Evolutionary conservation across 2,797 vertebrate genomes (phyloP), one percentile per base, ranked within the genome.

Genomic region (Poeciliopsis presidionis): DNA sequence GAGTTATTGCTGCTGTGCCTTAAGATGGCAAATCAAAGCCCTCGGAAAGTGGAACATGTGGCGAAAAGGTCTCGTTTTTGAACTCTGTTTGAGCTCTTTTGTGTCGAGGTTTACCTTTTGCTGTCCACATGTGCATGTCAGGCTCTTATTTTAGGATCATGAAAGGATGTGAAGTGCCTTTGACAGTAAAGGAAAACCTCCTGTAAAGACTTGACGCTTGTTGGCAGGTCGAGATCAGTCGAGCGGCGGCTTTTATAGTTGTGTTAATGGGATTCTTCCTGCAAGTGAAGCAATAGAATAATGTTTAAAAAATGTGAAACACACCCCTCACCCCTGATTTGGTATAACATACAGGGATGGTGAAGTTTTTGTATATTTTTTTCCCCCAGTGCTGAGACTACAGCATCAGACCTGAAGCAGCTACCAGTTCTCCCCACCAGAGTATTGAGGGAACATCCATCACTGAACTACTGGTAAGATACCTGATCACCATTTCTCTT

Each of bases 401-500:
- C 97, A 73, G 94, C 96, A 86, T 96, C 94, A 84, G 96, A 98
- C 88, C 93, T 99, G 90, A 99, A 98, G 94, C 96, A 96, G 0
- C 95, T 99, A 57, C 97, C 97, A 1, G 94, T 95, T 72, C 95
- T 99, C 82, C 98, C 98, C 72, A 99, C 97, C 55, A 96, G 95
- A 89, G 97, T 98, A 0, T 94, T 99, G 71, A 97, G 97, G 91
- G 98, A 99, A 67, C 98, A 99, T 79, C 98, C 98, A 0, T 99
- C 98, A 1, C 96, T 99, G 0, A 95, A 97, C 73, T 99, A 97
- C 89, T 99, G 98, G 98, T 99, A 95, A 95, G 93, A 83, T 75
- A 41, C 74, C 14, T n/a, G 9, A 39, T 39, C 11, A 33, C 7
- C 20, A 12, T 65, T 11, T 65, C 36, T 41, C 36, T 12, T 39